Conservation (phyloP, 2,888 invertebrate genomes). For the Myathropa florea region DNA sequence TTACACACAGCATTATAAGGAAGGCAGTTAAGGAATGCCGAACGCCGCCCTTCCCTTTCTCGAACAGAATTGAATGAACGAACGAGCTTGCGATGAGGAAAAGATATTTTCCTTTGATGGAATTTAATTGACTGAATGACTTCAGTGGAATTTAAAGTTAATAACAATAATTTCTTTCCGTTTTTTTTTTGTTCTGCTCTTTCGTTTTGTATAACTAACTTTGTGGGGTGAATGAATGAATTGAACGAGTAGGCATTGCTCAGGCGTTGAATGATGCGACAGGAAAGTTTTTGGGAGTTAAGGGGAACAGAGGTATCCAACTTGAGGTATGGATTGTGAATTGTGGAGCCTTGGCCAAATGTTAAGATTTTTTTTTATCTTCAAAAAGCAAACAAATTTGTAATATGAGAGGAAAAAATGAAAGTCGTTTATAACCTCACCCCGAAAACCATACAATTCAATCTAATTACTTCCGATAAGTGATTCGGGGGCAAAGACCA, state of each 20-base stretch:
- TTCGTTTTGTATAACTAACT: conserved; percentile 40
- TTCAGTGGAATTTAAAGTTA: conserved; percentile 58
- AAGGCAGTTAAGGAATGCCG: background rate
- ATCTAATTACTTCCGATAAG: too few relatives aligned
- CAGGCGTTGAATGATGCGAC: too few relatives aligned
- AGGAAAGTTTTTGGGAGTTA: background rate
- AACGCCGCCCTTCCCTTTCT: background rate
- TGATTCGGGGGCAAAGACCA: too few relatives aligned
- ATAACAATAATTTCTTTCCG: conserved; percentile 37
- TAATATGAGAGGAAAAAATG: too few relatives aligned
- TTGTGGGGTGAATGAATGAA: conserved; percentile 33
- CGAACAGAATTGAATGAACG: background rate
- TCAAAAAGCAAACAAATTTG: too few relatives aligned
- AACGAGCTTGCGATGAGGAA: background rate
- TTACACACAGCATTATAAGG: background rate
- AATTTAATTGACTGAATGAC: conserved; percentile 61
- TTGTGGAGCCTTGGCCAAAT: too few relatives aligned
- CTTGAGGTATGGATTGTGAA: background rate
- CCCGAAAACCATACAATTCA: too few relatives aligned
- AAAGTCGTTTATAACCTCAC: too few relatives aligned
- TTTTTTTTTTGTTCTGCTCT: conserved; percentile 5
- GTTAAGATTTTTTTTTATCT: too few relatives aligned
- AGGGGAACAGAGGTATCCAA: background rate
- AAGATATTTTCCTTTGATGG: conserved; percentile 18
- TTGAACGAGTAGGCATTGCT: background rate